Conservation (phyloP, 2,888 invertebrate genomes). For the Noctua comes region DNA sequence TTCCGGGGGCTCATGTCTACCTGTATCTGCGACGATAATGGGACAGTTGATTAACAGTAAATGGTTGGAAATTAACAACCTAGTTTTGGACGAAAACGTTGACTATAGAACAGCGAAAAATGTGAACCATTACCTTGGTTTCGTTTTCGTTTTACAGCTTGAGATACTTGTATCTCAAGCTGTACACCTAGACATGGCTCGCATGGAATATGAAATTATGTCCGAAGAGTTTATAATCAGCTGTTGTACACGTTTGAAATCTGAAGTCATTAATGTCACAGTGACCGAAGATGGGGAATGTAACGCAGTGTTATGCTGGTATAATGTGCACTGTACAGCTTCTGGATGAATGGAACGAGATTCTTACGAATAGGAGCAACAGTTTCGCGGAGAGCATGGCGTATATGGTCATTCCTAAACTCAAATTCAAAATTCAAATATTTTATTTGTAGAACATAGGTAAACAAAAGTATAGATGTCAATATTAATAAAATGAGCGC, state of each 20-base stretch:
- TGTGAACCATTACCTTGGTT: no score
- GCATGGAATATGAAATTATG: constrained; percentile 34
- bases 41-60: no score
- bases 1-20: no score
- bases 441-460: no score
- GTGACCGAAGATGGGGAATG: constrained; percentile 41
- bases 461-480: no score
- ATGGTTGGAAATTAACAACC: no score
- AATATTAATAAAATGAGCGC: no score
- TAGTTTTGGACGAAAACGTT: no score
- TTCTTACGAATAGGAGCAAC: constrained; percentile 51
- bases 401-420: constrained; percentile 28
- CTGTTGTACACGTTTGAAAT: constrained; percentile 10
- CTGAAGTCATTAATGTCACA: constrained; percentile 26
- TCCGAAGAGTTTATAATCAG: constrained; percentile 44
- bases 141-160: no score
- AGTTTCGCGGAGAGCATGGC: constrained; percentile 58
- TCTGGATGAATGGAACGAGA: constrained; percentile 40
- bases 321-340: constrained; percentile 54
- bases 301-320: constrained; percentile 62
- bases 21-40: constrained; percentile 18
- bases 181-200: neutral
- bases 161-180: no score
- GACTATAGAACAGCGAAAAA: neutral
- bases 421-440: no score